Evolutionary conservation across 2,797 vertebrate species (phyloP), one percentile per base, ranked within the genome.

Genomic region (Tauraco hartlaubi): DNA sequence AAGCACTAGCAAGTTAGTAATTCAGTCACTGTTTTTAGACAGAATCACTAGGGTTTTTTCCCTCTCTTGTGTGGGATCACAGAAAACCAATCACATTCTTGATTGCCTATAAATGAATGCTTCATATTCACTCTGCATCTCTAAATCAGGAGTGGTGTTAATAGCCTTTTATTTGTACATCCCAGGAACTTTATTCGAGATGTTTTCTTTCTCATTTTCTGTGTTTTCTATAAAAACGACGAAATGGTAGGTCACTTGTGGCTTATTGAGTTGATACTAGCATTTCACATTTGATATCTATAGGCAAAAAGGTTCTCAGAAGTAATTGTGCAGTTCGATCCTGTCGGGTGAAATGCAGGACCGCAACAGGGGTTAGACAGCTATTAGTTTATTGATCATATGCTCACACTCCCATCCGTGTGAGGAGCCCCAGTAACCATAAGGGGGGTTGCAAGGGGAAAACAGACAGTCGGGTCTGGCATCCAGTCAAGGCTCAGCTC

Each of bases 331-430:
- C 29, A 21, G 19, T 67, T 62, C 2, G 7, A n/a, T 48, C 21
- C 51, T 15, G 20, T 66, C 6, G 33, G 12, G 19, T 41, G 43
- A 74, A 48, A 48, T 17, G 17, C 11, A 39, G 39, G 48, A 48
- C 5, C 5, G 16, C 26, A 37, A 28, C 14, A 41, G 33, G 14
- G 4, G 2, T 72, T 48, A 71, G 9, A 5, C 15, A 67, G 35
- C 5, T 64, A 1, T 13, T 33, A 1, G 6, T 43, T 43, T 44
- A 17, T 68, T 46, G 11, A 23, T 21, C 12, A 9, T 3, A 5
- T 6, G 4, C 7, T 13, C 3, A 3, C 15, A 10, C 2, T 59
- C 6, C 15, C 14, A 0, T 43, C 1, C 0, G 3, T 3, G 12
- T 9, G 3, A 43, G 48, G 20, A 73, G 19, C 23, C 18, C 12